Conservation (phyloP, 2,888 invertebrate species). For the Steromphala cineraria region DNA sequence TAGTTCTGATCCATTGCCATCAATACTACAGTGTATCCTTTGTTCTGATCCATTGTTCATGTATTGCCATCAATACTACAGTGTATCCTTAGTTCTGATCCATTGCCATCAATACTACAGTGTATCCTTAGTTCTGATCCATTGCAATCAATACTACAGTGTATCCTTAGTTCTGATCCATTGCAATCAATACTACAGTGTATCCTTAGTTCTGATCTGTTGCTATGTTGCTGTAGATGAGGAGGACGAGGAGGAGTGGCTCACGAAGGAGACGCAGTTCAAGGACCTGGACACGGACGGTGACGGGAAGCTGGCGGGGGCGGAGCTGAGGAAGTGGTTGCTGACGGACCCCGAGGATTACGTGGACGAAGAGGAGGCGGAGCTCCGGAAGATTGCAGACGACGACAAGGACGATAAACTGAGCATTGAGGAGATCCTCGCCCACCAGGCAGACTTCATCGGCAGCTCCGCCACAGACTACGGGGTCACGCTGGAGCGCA, state of each 20-base stretch:
- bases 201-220: not conserved
- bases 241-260: slow-evolving; percentile 38
- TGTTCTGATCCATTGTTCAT: no score
- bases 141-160: no score
- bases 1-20: no score
- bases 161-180: no score
- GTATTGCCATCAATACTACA: no score
- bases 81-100: no score
- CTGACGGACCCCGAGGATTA: slow-evolving; percentile 81
- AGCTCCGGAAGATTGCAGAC: slow-evolving; percentile 81
- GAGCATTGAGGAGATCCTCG: slow-evolving; percentile 90
- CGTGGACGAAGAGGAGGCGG: slow-evolving; percentile 91
- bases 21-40: no score
- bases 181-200: no score
- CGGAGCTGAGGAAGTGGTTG: slow-evolving; percentile 92
- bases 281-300: slow-evolving; percentile 84
- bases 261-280: slow-evolving; percentile 65
- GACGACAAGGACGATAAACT: slow-evolving; percentile 84
- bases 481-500: slow-evolving; percentile 97
- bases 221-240: slow-evolving; percentile 33
- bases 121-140: no score
- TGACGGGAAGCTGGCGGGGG: slow-evolving; percentile 86
- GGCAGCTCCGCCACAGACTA: slow-evolving; percentile 99
- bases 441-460: slow-evolving; percentile 96
- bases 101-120: no score